Evolutionary conservation across 2,113 vertebrate genomes (phyloP).

Genomic region (Kryptolebias marmoratus): DNA sequence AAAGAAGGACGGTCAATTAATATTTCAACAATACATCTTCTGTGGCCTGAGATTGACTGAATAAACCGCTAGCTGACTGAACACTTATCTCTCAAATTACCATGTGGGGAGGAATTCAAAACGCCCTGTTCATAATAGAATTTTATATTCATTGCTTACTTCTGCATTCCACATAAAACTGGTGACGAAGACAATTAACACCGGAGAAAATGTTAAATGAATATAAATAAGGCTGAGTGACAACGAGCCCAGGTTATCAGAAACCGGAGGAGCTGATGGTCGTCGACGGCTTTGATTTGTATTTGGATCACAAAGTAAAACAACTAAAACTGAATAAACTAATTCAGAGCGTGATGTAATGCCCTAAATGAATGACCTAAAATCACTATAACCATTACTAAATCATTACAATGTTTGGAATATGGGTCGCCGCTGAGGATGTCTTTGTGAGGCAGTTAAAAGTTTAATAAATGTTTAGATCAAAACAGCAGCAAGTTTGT

Average conservation of each 20-base stretch:
- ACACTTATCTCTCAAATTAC: conserved; percentile 51
- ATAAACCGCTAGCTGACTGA: conserved; percentile 51
- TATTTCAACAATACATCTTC: conserved; percentile 69
- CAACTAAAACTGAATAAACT: conserved; percentile 6
- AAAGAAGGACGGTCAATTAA: conserved; percentile 63
- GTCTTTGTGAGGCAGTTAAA: neutral
- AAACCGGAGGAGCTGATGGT: conserved; percentile 23
- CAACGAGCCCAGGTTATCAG: conserved; percentile 21
- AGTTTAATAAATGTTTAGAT: neutral
- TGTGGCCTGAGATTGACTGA: conserved; percentile 59
- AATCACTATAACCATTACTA: neutral
- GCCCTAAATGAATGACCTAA: conserved; percentile 10
- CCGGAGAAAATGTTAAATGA: conserved; percentile 36
- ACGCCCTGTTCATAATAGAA: conserved; percentile 30
- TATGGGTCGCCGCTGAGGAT: neutral
- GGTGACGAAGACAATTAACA: conserved; percentile 48
- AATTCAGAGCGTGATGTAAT: neutral
- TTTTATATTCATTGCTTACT: conserved; percentile 30
- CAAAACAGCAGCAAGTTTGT: neutral
- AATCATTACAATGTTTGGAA: conserved; percentile 11
- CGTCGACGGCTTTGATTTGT: conserved; percentile 15
- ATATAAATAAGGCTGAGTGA: conserved; percentile 45
- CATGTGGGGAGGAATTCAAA: conserved; percentile 37
- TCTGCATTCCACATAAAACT: conserved; percentile 42
- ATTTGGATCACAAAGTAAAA: conserved; percentile 15